phyloP scores from a whole-genome alignment of 2,797 vertebrate genomes.

The Picus viridis region DNA sequence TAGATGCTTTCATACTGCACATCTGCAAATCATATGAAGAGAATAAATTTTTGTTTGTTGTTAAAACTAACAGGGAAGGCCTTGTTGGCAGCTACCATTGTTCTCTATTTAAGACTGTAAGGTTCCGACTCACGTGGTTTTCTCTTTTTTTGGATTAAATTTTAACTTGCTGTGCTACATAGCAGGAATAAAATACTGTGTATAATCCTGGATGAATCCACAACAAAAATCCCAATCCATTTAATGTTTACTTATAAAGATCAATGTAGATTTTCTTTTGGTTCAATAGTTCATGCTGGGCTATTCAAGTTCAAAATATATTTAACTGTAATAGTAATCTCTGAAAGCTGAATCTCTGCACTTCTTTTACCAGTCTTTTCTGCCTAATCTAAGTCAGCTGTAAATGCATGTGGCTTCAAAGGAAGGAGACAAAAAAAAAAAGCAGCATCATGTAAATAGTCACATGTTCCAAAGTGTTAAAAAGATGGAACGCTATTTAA shows the following conservation, averaged over 20 bases:
- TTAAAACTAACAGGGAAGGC: conserved; percentile 4
- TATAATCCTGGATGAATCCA: conserved; percentile 6
- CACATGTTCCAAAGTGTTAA: neutral
- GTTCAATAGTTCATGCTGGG: neutral
- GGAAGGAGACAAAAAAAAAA: neutral
- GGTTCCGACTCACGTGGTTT: neutral
- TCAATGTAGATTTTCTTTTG: neutral
- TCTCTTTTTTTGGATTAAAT: neutral
- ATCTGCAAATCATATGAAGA: neutral
- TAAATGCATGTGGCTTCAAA: neutral
- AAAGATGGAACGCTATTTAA: conserved; percentile 48
- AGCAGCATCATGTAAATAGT: neutral
- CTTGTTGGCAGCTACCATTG: neutral
- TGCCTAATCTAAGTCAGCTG: neutral
- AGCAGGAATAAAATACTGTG: conserved; percentile 36
- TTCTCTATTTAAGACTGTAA: neutral
- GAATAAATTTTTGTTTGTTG: neutral
- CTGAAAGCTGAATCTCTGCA: neutral
- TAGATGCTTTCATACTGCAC: neutral
- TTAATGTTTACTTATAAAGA: neutral
- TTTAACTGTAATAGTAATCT: neutral
- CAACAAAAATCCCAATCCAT: conserved; percentile 28
- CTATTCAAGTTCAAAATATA: neutral
- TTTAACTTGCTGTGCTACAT: neutral
- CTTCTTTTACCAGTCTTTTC: neutral